Conservation (phyloP, 2,888 invertebrate genomes). For the Malthinus seriepunctatus region DNA sequence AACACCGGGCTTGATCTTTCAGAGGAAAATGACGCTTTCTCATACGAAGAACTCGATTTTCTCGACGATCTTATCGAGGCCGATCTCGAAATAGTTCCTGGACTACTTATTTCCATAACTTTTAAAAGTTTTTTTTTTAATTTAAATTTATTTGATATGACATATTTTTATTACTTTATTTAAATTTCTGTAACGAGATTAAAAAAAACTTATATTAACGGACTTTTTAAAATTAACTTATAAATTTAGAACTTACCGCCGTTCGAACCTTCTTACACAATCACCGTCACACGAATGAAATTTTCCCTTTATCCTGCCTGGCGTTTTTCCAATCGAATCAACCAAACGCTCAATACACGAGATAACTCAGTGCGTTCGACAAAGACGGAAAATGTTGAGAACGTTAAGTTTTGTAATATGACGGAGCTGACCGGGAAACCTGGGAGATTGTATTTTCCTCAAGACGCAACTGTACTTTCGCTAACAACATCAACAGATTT, state of each 20-base stretch:
- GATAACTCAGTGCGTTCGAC: constrained; percentile 22
- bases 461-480: constrained; percentile 33
- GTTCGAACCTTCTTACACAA: constrained; percentile 11
- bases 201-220: not conserved
- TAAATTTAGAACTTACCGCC: constrained; percentile 11
- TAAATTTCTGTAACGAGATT: not conserved
- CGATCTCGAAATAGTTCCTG: constrained; percentile 44
- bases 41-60: constrained; percentile 35
- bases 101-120: constrained; percentile 27
- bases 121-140: not conserved
- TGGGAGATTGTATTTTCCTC: constrained; percentile 43
- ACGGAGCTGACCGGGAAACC: constrained; percentile 36
- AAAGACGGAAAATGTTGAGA: constrained; percentile 25
- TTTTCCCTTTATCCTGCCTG: constrained; percentile 30
- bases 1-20: constrained; percentile 41
- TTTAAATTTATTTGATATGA: constrained; percentile 3
- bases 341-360: constrained; percentile 27
- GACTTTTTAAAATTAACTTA: not conserved
- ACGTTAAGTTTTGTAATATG: constrained; percentile 11
- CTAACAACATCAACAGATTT: not conserved
- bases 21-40: constrained; percentile 49
- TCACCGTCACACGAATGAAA: constrained; percentile 35
- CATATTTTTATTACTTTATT: not conserved
- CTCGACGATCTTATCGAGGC: constrained; percentile 45
- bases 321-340: constrained; percentile 22